A percentile compares a stretch with the other conserved stretches of the same genome.
These are phyloP conservation scores for Acleris sparsana DNA, from an alignment of 2,888 invertebrate species.

Conservation along the genomic window DNA sequence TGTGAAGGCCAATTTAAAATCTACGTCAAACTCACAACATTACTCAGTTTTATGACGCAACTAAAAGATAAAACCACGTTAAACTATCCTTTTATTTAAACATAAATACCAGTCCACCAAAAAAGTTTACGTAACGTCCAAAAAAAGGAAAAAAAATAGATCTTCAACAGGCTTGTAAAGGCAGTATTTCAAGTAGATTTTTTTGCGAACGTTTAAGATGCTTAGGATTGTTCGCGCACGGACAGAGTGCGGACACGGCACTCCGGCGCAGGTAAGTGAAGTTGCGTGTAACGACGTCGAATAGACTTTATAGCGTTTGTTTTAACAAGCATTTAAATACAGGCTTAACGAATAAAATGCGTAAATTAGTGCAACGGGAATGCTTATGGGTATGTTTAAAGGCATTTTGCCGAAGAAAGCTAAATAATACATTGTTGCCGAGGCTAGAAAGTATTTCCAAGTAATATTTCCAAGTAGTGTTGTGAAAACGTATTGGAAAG, in stretches of 20 bases:
- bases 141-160: conserved; percentile 7
- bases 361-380: conserved; percentile 12
- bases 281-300: conserved; percentile 75
- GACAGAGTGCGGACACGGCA: conserved; percentile 49
- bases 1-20: too few species aligned
- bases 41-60: too few species aligned
- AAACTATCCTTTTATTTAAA: too few species aligned
- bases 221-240: conserved; percentile 48
- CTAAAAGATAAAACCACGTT: too few species aligned
- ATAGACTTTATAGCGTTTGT: conserved; percentile 72
- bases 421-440: not conserved
- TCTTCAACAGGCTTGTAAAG: not conserved
- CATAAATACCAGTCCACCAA: not conserved
- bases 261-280: conserved; percentile 76
- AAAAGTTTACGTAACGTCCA: too few species aligned
- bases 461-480: too few species aligned
- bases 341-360: conserved; percentile 15
- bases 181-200: conserved; percentile 47
- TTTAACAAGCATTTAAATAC: conserved; percentile 61
- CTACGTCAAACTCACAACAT: too few species aligned
- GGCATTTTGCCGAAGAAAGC: not conserved
- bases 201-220: conserved; percentile 57
- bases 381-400: not conserved
- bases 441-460: too few species aligned
- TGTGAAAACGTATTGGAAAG: too few species aligned